Evolutionary conservation across 1,140 invertebrate species (phyloP).

Genomic region (Bicyclus anynana): DNA sequence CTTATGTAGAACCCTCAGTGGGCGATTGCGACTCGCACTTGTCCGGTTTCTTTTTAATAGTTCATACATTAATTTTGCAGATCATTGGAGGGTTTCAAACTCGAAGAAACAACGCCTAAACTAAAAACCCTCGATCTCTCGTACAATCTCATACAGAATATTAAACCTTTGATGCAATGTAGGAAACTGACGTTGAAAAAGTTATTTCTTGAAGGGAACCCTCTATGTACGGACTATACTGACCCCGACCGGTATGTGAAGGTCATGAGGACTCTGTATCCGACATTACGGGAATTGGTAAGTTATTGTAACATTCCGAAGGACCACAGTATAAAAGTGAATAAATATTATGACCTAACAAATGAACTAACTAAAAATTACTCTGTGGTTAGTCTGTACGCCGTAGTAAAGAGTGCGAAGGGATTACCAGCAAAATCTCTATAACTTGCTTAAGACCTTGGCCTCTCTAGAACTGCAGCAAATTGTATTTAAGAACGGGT

Average conservation of each 20-base stretch:
- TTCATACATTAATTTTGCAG: constrained; percentile 38
- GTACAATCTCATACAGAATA: constrained; percentile 39
- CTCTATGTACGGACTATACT: constrained; percentile 65
- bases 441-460: too few species aligned
- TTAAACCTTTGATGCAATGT: constrained; percentile 28
- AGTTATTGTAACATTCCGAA: too few species aligned
- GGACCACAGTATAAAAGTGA: too few species aligned
- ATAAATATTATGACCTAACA: too few species aligned
- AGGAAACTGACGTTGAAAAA: constrained; percentile 30
- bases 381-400: too few species aligned
- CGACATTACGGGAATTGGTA: constrained; percentile 51
- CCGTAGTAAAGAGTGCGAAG: too few species aligned
- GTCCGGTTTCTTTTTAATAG: too few species aligned
- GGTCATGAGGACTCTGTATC: constrained; percentile 63
- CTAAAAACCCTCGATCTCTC: constrained; percentile 44
- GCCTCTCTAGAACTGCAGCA: too few species aligned
- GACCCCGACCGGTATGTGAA: constrained; percentile 63
- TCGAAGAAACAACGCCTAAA: constrained; percentile 33
- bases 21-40: neutral
- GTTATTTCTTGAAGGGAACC: constrained; percentile 73
- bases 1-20: too few species aligned
- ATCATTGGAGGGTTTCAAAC: constrained; percentile 40
- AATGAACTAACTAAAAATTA: too few species aligned
- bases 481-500: too few species aligned
- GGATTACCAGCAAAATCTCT: too few species aligned